Evolutionary conservation across 2,797 vertebrate genomes (phyloP), one percentile per base, ranked within the genome.

Genomic region (Menidia menidia): DNA sequence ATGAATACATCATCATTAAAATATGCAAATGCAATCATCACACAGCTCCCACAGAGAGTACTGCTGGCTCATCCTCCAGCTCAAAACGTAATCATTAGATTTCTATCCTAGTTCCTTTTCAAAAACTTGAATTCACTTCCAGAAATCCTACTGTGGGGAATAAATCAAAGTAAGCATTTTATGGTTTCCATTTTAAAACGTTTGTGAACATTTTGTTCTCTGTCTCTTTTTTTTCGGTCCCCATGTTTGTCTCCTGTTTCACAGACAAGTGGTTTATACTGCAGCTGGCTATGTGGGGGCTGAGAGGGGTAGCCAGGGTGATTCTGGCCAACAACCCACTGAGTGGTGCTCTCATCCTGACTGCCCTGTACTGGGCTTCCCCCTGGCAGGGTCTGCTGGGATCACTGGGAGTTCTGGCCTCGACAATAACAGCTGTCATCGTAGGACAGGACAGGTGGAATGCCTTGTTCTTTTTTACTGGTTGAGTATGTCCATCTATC

Each of bases 241-340:
- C 8, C 1, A 15, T 50, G 14, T 58, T 57, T 71, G 56, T 16
- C 50, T 12, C 60, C 2, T 80, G n/a, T 82, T 78, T 57, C 45
- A 45, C 87, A 94, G 94, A 92, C 64, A 86, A 80, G 75, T 18
- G 35, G 3, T 89, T 92, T 58, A 62, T 67, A 14, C 70, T 93
- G 73, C 94, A 93, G 89, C 81, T 95, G 87, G 70, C 41, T 2
- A 85, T 93, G 62, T 94, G 92, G 86, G 72, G 80, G 64, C 84
- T 94, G 31, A 85, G 93, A 44, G 93, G 91, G 33, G 90, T 94
- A 70, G 19, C 87, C 66, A 79, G 86, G 54, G 93, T 95, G 79
- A 94, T 91, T 63, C 81, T 94, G 54, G 92, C 90, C 51, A 93
- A 94, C 85, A 95, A 94, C 85, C 93, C 93, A 0, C 62, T 94